A percentile compares a stretch with the other conserved stretches of the same genome.
Conservation (phyloP, 2,113 vertebrate species). For the Helogale parvula region DNA sequence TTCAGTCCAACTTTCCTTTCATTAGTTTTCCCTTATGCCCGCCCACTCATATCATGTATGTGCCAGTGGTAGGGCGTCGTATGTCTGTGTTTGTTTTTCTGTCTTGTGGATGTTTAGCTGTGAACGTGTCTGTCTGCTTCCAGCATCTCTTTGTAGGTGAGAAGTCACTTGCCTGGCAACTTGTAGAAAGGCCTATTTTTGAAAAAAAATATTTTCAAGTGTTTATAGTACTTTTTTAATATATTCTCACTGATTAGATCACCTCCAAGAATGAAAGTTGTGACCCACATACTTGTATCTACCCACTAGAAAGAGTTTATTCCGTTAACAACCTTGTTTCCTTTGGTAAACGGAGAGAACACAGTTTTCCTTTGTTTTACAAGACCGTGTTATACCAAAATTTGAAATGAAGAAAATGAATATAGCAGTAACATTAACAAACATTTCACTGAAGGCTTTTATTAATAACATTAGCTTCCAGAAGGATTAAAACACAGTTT, state of each 20-base stretch:
- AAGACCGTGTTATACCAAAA: not conserved
- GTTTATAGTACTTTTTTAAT: not conserved
- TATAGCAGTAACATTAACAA: not conserved
- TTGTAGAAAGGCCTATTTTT: not conserved
- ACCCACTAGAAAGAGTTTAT: not conserved
- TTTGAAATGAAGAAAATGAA: slow-evolving; percentile 49
- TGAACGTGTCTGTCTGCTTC: not conserved
- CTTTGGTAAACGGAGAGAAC: not conserved
- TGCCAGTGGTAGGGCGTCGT: no score
- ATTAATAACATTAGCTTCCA: not conserved
- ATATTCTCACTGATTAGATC: not conserved
- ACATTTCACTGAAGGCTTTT: not conserved
- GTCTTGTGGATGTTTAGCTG: not conserved
- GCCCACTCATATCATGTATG: not conserved
- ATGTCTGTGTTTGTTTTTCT: not conserved
- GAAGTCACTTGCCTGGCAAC: not conserved
- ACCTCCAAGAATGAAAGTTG: not conserved
- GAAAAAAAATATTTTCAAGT: not conserved
- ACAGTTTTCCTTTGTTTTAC: not conserved
- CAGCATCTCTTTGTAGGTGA: not conserved
- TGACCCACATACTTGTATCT: not conserved
- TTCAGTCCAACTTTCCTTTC: not conserved
- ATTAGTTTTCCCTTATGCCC: not conserved
- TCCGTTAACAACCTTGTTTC: not conserved
- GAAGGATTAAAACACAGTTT: not conserved